A percentile compares a stretch with the other conserved stretches of the same genome.
phyloP scores from a whole-genome alignment of 92 coral and sea anemone genomes.

The Blastomussa wellsi region DNA sequence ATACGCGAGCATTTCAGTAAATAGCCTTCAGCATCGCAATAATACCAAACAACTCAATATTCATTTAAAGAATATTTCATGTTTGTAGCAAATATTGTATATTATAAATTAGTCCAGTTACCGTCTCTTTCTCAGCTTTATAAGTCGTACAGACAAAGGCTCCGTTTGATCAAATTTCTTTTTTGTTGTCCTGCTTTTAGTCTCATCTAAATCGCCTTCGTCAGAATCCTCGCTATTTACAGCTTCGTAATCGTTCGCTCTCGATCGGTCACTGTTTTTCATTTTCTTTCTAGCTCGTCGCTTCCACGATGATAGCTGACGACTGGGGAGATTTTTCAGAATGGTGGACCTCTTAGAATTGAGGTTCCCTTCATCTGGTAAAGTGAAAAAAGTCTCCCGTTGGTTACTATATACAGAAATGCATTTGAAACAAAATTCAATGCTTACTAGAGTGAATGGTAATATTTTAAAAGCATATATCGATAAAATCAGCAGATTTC shows the following conservation, averaged over 20 bases:
- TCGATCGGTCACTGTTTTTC: slow-evolving; percentile 18
- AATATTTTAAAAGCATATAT: neutral
- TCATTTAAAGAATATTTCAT: neutral
- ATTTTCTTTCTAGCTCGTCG: slow-evolving; percentile 26
- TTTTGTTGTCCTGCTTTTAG: slow-evolving; percentile 20
- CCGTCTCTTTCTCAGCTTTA: slow-evolving; percentile 51
- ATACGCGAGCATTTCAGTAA: neutral
- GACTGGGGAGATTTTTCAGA: slow-evolving; percentile 65
- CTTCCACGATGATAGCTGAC: slow-evolving; percentile 70
- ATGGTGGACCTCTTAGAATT: slow-evolving; percentile 37
- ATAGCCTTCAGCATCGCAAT: neutral
- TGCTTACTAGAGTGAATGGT: neutral
- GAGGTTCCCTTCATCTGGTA: slow-evolving; percentile 14
- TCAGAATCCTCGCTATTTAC: slow-evolving; percentile 57
- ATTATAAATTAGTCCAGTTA: neutral
- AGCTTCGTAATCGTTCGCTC: slow-evolving; percentile 34
- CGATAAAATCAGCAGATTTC: neutral
- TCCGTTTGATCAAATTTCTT: slow-evolving; percentile 36
- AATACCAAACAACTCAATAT: neutral
- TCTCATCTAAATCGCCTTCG: slow-evolving; percentile 43
- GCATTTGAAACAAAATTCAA: neutral
- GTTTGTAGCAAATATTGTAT: neutral
- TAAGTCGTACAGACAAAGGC: slow-evolving; percentile 39
- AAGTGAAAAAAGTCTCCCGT: neutral
- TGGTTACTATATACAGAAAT: neutral